phyloP scores from a whole-genome alignment of 2,888 invertebrate genomes.

The Sarcophaga rosellei region DNA sequence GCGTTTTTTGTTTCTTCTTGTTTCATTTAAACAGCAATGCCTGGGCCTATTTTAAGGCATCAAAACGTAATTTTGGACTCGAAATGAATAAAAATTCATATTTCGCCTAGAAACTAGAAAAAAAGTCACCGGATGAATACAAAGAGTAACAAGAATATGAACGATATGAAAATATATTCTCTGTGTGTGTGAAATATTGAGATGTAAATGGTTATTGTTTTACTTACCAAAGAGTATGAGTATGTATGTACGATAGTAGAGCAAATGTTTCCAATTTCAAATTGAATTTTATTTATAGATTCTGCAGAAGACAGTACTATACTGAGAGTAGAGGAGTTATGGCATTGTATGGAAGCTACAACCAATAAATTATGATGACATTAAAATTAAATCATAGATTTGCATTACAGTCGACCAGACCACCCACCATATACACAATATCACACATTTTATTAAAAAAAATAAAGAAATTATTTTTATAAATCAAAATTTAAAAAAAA shows the following conservation, averaged over 20 bases:
- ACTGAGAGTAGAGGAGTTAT: not conserved
- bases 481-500: no score
- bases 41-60: not conserved
- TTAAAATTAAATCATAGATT: conserved; percentile 55
- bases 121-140: conserved; percentile 1
- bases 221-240: not conserved
- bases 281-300: conserved; percentile 59
- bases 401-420: conserved; percentile 39
- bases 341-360: conserved; percentile 44
- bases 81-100: conserved; percentile 42
- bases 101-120: conserved; percentile 37
- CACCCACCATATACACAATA: conserved; percentile 35
- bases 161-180: conserved; percentile 33
- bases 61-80: conserved; percentile 10
- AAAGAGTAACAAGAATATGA: not conserved
- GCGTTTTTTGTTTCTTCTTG: not conserved
- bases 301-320: conserved; percentile 32
- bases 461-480: no score
- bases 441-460: not conserved
- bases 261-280: conserved; percentile 59
- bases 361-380: conserved; percentile 58
- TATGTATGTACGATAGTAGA: not conserved
- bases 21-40: not conserved
- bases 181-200: conserved; percentile 53
- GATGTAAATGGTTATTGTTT: conserved; percentile 51